A percentile compares a stretch with the other conserved stretches of the same genome.
These are phyloP conservation scores for Lycia hirtaria DNA, from an alignment of 2,888 invertebrate species.

Conservation along the genomic window DNA sequence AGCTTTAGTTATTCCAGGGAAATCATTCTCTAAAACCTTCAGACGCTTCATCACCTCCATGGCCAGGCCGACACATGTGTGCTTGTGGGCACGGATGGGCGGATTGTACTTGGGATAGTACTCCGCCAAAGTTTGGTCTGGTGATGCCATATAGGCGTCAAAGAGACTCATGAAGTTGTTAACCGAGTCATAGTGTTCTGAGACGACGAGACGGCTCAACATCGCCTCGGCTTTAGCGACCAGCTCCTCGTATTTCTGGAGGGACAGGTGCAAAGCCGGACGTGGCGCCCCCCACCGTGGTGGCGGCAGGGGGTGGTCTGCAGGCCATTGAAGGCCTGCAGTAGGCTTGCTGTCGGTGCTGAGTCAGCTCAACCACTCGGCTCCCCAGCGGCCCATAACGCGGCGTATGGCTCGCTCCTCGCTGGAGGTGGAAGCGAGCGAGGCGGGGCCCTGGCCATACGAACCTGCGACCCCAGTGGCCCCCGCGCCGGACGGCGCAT, in stretches of 20 bases:
- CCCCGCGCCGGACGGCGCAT: conserved; percentile 71
- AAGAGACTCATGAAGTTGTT: conserved; percentile 92
- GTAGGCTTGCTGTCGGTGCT: conserved; percentile 77
- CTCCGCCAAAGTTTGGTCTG: conserved; percentile 88
- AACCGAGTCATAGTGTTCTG: conserved; percentile 95
- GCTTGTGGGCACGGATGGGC: conserved; percentile 92
- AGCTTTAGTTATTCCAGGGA: conserved; percentile 88
- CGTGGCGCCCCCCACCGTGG: conserved; percentile 80
- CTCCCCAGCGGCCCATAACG: conserved; percentile 94
- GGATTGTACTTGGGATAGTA: conserved; percentile 94
- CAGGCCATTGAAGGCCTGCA: conserved; percentile 72
- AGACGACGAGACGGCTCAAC: conserved; percentile 93
- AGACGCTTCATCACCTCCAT: conserved; percentile 92
- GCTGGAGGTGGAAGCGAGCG: conserved; percentile 70
- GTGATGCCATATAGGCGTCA: conserved; percentile 88
- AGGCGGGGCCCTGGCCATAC: conserved; percentile 58
- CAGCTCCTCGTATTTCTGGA: conserved; percentile 91
- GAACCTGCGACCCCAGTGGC: conserved; percentile 70
- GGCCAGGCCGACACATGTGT: conserved; percentile 96
- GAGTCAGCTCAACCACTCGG: conserved; percentile 99
- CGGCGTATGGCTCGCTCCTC: conserved; percentile 80
- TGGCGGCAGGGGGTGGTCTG: conserved; percentile 77
- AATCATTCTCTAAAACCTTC: conserved; percentile 86
- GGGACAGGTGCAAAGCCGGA: conserved; percentile 90
- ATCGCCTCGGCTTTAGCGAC: conserved; percentile 93